phyloP scores from a whole-genome alignment of 1,140 invertebrate genomes.

The Bombus superbus region DNA sequence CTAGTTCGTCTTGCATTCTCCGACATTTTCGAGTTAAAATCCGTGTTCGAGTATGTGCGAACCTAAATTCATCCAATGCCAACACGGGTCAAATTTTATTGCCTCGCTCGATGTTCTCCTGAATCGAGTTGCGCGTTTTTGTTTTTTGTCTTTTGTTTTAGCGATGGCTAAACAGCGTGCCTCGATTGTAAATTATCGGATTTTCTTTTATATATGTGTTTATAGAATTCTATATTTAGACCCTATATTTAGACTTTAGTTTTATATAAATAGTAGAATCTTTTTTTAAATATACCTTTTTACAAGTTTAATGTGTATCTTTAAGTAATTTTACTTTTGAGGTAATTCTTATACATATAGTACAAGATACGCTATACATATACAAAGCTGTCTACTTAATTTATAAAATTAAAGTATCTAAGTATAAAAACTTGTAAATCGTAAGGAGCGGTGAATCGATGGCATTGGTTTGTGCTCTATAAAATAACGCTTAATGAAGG shows the following conservation, averaged over 20 bases:
- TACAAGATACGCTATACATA: neutral
- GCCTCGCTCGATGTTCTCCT: neutral
- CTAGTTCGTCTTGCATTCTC: constrained; percentile 30
- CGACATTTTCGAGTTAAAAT: constrained; percentile 26
- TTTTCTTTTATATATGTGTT: neutral
- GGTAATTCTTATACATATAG: neutral
- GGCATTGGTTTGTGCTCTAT: no score
- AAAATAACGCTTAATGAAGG: neutral
- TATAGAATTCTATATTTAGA: neutral
- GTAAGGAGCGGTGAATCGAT: neutral
- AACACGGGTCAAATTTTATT: neutral
- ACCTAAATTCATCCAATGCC: constrained; percentile 7
- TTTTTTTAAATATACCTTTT: neutral
- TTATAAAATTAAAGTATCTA: neutral
- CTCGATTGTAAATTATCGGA: neutral
- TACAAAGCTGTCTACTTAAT: neutral
- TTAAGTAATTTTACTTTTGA: neutral
- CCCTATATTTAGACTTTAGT: neutral
- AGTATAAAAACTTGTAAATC: neutral
- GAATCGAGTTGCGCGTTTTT: neutral
- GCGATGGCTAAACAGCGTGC: neutral
- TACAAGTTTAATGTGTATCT: neutral
- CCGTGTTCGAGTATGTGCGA: neutral
- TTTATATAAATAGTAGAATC: no score
- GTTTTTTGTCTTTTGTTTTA: neutral